Conservation (phyloP, 2,888 invertebrate species). For the Charanyca ferruginea region DNA sequence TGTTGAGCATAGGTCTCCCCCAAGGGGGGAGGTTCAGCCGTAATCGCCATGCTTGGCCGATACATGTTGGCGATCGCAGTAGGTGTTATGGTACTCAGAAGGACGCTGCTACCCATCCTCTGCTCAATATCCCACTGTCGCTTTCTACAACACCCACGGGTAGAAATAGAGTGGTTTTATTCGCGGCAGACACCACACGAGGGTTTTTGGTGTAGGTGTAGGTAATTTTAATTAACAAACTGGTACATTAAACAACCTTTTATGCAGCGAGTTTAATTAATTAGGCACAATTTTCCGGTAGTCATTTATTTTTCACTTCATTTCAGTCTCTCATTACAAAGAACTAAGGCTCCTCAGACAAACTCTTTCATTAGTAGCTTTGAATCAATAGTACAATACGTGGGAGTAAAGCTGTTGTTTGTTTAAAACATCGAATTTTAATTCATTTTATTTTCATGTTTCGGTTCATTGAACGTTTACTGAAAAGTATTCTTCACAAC, state of each 20-base stretch:
- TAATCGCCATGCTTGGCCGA: no score
- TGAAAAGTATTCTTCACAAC: conserved; percentile 16
- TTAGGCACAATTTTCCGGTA: background rate
- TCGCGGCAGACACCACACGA: no score
- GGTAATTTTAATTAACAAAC: conserved; percentile 14
- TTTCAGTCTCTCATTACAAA: background rate
- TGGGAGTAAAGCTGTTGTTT: background rate
- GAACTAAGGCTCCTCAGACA: background rate
- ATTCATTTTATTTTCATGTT: background rate
- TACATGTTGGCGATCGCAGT: no score
- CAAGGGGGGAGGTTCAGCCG: no score
- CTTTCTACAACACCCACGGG: no score
- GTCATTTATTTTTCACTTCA: background rate
- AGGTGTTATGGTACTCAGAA: no score
- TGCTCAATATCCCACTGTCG: no score
- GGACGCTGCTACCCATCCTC: no score
- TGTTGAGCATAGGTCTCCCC: no score
- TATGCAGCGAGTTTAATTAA: no score
- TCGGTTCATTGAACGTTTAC: background rate
- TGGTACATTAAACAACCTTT: background rate
- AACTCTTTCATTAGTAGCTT: background rate
- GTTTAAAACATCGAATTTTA: background rate
- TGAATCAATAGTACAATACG: background rate
- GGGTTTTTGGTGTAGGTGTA: no score
- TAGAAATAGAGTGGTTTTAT: no score